Conservation (phyloP, 2,888 invertebrate genomes). For the Acanthoscelides obtectus region DNA sequence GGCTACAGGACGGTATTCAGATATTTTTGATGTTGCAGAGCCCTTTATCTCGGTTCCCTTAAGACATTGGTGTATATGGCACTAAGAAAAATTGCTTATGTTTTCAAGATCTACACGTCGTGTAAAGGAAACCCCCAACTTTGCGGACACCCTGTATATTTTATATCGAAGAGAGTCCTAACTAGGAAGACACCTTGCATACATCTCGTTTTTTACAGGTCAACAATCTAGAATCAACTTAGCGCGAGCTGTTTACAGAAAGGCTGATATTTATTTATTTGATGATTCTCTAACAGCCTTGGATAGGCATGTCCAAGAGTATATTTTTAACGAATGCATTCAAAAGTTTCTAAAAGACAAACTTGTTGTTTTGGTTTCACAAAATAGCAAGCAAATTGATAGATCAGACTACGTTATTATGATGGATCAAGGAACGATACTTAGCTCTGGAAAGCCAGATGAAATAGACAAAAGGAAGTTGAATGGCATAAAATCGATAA, state of each 20-base stretch:
- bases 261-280: constrained; percentile 69
- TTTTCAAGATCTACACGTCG: too few species aligned
- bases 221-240: constrained; percentile 75
- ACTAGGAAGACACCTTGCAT: too few species aligned
- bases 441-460: constrained; percentile 10
- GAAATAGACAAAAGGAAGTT: constrained; percentile 29
- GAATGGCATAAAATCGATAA: constrained; percentile 2
- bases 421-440: constrained; percentile 19
- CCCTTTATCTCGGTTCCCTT: too few species aligned
- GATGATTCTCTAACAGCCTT: constrained; percentile 46
- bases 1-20: too few species aligned
- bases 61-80: too few species aligned
- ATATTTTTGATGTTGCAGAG: too few species aligned
- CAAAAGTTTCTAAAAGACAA: constrained; percentile 30
- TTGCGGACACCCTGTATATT: too few species aligned
- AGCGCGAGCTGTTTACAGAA: constrained; percentile 67
- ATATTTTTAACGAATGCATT: constrained; percentile 30
- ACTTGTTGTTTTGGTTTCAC: constrained; percentile 30
- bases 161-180: too few species aligned
- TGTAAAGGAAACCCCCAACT: too few species aligned
- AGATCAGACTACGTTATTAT: constrained; percentile 47
- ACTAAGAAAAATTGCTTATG: too few species aligned
- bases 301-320: constrained; percentile 29
- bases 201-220: constrained; percentile 41
- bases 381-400: constrained; percentile 28